Base-by-base conservation (phyloP, 1,140 invertebrate species). In the Aphis gossypii region DNA sequence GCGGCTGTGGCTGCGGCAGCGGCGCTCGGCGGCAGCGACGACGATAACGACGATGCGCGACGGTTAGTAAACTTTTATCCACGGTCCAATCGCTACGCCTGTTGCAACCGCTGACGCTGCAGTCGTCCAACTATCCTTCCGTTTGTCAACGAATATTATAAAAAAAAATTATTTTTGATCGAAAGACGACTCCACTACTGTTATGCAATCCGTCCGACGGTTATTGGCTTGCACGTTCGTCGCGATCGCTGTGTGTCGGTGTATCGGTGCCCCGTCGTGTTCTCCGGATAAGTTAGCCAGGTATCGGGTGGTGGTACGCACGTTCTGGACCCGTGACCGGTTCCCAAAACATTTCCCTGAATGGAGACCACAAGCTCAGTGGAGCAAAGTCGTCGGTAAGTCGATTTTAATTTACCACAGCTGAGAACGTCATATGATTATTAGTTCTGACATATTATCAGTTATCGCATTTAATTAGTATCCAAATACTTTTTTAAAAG, bases 281-380 rank as follows among this genome's bases (percentile, higher is more conserved):
- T 86, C 68, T 54, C 96, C 96, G 93, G 96, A 97, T 95, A 97
- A 97, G 94, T 95, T 99, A 95, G 98, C 97, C 86, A 96, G 98
- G 94, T 99, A 99, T 95, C 97, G 97, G 95, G 97, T 98, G 95
- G 97, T 97, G 51, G 95, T 99, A 95, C 97, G 98, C 95, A 98
- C 98, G 68, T 98, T 97, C 95, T 99, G 98, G 98, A 97, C 97
- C n/a, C 96, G 97, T 92, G 97, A 97, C 94, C 97, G 97, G 94
- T 99, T 98, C 95, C 98, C 98, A 44, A 98, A 98, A 95, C 98
- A 99, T 95, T 99, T 98, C 95, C 98, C 98, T 1, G 97, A 98
- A 95, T 98, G 97, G 97, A 96, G 98, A 95, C 98, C 98, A 35
- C 97, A 97, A 1, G 98, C 98, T 7, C 98, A 98, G 95, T 99